Percentiles rank a stretch among this genome's conserved stretches.
These are phyloP conservation scores for Tipula lateralis DNA, from an alignment of 2,888 invertebrate genomes.

Conservation along the genomic window DNA sequence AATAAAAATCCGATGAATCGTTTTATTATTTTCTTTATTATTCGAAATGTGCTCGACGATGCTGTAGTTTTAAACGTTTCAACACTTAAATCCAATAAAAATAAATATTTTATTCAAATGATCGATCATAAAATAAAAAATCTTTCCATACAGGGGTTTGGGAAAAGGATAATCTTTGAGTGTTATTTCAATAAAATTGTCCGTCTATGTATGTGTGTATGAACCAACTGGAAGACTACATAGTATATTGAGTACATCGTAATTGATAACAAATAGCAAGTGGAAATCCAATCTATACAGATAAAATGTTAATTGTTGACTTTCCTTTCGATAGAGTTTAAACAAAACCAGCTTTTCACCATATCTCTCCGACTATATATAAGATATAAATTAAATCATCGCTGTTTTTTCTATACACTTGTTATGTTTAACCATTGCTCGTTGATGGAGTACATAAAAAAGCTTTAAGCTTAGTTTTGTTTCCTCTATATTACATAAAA, in stretches of 20 bases:
- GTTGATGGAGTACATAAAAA: neutral
- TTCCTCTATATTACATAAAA: neutral
- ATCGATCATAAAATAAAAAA: neutral
- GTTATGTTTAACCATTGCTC: neutral
- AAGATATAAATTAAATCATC: neutral
- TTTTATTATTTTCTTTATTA: neutral
- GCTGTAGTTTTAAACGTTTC: neutral
- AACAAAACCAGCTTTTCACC: neutral
- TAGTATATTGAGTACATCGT: neutral
- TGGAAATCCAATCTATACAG: neutral
- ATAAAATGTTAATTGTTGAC: neutral
- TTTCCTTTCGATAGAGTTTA: neutral
- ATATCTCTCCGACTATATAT: neutral
- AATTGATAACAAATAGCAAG: slow-evolving; percentile 14
- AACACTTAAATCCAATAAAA: neutral
- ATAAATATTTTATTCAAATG: neutral
- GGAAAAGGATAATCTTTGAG: neutral
- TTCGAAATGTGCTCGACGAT: neutral
- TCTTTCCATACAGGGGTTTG: neutral
- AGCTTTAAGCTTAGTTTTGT: neutral
- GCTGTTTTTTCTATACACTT: neutral
- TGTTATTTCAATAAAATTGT: neutral
- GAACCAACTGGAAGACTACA: neutral
- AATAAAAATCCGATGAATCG: neutral
- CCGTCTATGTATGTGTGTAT: neutral